A percentile compares a stretch with the other conserved stretches of the same genome.
Conservation (phyloP, 2,797 vertebrate species). For the Telmatherina bonti region DNA sequence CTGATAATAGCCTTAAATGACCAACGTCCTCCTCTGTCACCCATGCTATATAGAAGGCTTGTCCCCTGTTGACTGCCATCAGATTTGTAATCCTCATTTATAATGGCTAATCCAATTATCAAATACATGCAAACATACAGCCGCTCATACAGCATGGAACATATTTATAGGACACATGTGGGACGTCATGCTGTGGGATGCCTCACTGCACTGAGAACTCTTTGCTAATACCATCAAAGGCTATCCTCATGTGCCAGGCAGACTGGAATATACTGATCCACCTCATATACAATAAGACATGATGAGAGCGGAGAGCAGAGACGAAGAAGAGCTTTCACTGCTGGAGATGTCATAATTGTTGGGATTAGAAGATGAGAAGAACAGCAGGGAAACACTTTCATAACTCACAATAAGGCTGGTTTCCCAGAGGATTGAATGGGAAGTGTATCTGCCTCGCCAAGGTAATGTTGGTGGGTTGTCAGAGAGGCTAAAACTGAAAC, state of each 20-base stretch:
- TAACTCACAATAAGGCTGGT: slow-evolving; percentile 40
- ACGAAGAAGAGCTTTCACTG: slow-evolving; percentile 21
- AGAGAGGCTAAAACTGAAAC: neutral
- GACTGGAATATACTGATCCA: slow-evolving; percentile 7
- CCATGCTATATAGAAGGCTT: slow-evolving; percentile 37
- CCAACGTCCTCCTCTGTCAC: slow-evolving; percentile 38
- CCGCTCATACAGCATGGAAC: slow-evolving; percentile 13
- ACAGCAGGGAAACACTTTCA: slow-evolving; percentile 20
- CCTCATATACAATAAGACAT: slow-evolving; percentile 24
- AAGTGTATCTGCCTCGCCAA: slow-evolving; percentile 23
- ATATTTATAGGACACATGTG: slow-evolving; percentile 31
- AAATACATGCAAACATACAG: slow-evolving; percentile 37
- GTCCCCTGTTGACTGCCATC: slow-evolving; percentile 48
- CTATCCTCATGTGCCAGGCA: slow-evolving; percentile 34
- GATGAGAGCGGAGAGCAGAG: slow-evolving; percentile 3
- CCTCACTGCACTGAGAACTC: neutral
- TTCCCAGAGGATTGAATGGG: slow-evolving; percentile 30
- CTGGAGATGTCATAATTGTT: slow-evolving; percentile 47
- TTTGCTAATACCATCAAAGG: slow-evolving; percentile 60
- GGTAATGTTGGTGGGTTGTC: slow-evolving; percentile 29
- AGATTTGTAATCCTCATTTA: slow-evolving; percentile 55
- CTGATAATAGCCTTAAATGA: slow-evolving; percentile 16
- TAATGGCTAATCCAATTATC: slow-evolving; percentile 62
- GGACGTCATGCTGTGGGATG: slow-evolving; percentile 21
- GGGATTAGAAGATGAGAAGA: slow-evolving; percentile 31